Conservation (phyloP, 2,888 invertebrate species). For the Diarsia mendica region DNA sequence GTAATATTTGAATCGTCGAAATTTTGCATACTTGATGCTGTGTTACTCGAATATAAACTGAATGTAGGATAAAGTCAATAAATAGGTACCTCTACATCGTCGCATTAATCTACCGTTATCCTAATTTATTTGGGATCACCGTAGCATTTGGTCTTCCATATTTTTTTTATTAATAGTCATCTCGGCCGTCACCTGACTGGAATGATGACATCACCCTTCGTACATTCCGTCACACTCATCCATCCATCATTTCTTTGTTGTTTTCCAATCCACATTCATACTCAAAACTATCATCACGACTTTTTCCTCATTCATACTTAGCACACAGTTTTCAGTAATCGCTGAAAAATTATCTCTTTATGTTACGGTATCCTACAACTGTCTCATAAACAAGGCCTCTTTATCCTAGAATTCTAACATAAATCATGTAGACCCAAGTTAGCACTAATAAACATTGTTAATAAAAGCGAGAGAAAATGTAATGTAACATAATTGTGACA, state of each 20-base stretch:
- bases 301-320: not conserved
- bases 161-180: not conserved
- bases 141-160: not conserved
- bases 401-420: conserved; percentile 22
- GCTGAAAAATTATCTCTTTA: not conserved
- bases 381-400: not conserved
- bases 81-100: not conserved
- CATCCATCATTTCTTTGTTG: not conserved
- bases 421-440: conserved; percentile 27
- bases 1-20: not conserved
- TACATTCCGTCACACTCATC: not conserved
- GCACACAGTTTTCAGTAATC: not conserved
- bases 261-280: not conserved
- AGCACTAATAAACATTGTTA: conserved; percentile 38
- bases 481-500: conserved; percentile 40
- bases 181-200: not conserved
- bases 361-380: not conserved
- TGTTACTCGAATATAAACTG: not conserved
- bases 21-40: too few relatives aligned
- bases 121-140: not conserved
- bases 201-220: not conserved
- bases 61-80: not conserved
- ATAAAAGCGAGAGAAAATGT: conserved; percentile 45
- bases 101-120: not conserved
- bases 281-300: not conserved